Evolutionary conservation across 2,797 vertebrate species (phyloP), one percentile per base, ranked within the genome.

Genomic region (Margarornis squamiger): DNA sequence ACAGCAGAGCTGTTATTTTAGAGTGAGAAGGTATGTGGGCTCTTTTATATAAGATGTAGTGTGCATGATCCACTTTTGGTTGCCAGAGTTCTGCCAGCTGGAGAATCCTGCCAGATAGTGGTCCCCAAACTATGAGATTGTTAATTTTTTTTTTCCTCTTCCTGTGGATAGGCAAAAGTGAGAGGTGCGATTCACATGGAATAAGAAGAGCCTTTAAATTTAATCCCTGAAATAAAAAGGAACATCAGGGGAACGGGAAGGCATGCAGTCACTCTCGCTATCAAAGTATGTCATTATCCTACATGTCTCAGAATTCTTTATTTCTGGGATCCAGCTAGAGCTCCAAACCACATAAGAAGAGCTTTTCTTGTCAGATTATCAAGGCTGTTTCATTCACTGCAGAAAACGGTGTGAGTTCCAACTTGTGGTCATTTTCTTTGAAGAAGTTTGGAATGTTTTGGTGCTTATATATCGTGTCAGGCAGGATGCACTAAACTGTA

Each of bases 181-280:
- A 84, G 55, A 87, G 77, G 59, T 84, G 76, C 43, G 73, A 62
- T 90, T 94, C 70, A 21, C 39, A 8, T 14, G 41, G 76, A 63
- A 76, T 57, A 82, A 81, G 81, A 86, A 74, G 6, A 91, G 41
- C 39, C 59, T 86, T 90, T 62, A 57, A 91, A 66, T 71, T 63
- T 81, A 90, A 91, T 95, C 59, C 68, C 63, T 29, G n/a, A 86
- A 90, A 90, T 86, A 62, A 83, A 92, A 92, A 51, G 39, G 58
- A 88, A 17, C 54, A 32, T 79, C 41, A 24, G 36, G 20, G 59
- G 57, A 93, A 65, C 10, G 52, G 70, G 70, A 82, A 84, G 49
- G 36, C 32, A 4, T 23, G 45, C 51, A 58, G 46, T 74, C 54
- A 14, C 51, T 72, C 75, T 88, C 32, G 21, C 84, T 75, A 77